Percentiles rank a stretch among this genome's conserved stretches.
Evolutionary conservation across 2,888 invertebrate species (phyloP).

Genomic region (Linnaemya vulpina): DNA sequence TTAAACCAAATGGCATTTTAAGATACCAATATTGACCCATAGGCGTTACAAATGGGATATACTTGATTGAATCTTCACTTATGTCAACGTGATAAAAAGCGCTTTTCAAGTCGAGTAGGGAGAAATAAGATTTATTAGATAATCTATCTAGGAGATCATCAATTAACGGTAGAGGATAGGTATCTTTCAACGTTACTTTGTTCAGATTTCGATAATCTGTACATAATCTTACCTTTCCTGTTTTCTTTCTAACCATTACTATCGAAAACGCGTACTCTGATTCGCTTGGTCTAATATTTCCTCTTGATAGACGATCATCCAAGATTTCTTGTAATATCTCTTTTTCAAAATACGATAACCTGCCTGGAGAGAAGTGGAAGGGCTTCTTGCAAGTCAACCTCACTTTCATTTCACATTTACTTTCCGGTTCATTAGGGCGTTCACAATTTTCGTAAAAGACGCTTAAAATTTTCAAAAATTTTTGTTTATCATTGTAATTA

Average conservation of each 20-base stretch:
- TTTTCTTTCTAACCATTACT: slow-evolving; percentile 48
- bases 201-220: slow-evolving; percentile 68
- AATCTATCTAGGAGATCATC: slow-evolving; percentile 59
- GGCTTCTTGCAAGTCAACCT: slow-evolving; percentile 51
- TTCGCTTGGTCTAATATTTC: slow-evolving; percentile 54
- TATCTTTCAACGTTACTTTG: slow-evolving; percentile 59
- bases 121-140: slow-evolving; percentile 45
- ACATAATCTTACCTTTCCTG: slow-evolving; percentile 62
- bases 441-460: slow-evolving; percentile 52
- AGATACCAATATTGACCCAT: slow-evolving; percentile 65
- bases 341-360: slow-evolving; percentile 61
- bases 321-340: slow-evolving; percentile 52
- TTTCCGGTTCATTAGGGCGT: slow-evolving; percentile 57
- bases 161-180: slow-evolving; percentile 60
- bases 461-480: slow-evolving; percentile 41
- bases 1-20: slow-evolving; percentile 65
- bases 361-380: slow-evolving; percentile 61
- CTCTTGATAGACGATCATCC: slow-evolving; percentile 48
- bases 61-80: slow-evolving; percentile 53
- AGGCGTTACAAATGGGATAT: slow-evolving; percentile 62
- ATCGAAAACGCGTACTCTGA: slow-evolving; percentile 67
- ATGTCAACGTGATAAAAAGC: slow-evolving; percentile 56
- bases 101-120: slow-evolving; percentile 51
- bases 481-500: slow-evolving; percentile 4
- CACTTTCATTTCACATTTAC: slow-evolving; percentile 65